phyloP scores from a whole-genome alignment of 2,888 invertebrate species.

The Tachystola acroxantha region DNA sequence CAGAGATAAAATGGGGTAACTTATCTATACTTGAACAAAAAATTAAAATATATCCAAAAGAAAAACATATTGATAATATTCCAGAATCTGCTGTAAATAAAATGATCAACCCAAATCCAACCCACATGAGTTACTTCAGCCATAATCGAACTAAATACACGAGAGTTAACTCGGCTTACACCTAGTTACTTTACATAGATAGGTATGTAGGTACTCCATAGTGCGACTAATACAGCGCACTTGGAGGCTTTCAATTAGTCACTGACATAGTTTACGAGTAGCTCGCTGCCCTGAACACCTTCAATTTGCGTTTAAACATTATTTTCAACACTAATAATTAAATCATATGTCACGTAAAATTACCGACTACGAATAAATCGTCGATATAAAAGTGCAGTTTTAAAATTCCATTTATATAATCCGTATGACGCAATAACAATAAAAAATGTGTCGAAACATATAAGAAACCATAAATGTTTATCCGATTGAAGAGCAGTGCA shows the following conservation, averaged over 20 bases:
- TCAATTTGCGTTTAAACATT: not conserved
- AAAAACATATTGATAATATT: no score
- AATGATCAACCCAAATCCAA: no score
- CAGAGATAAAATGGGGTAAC: no score
- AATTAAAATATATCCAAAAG: no score
- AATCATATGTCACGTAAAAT: not conserved
- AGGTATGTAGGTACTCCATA: no score
- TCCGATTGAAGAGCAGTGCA: slow-evolving; percentile 4
- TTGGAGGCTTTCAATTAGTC: slow-evolving; percentile 65
- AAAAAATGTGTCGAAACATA: not conserved
- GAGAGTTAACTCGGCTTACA: no score
- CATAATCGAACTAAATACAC: no score
- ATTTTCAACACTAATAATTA: not conserved
- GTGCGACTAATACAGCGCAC: slow-evolving; percentile 45
- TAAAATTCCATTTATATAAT: not conserved
- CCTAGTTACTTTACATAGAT: no score
- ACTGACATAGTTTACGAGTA: slow-evolving; percentile 50
- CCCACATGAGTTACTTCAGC: no score
- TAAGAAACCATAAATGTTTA: slow-evolving; percentile 5
- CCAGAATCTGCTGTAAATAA: no score
- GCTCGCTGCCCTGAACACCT: slow-evolving; percentile 18
- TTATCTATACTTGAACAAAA: no score
- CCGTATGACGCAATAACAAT: no score
- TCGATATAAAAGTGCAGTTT: not conserved
- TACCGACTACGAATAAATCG: not conserved